Evolutionary conservation across 2,888 invertebrate species (phyloP).

Genomic region (Ceratothoa steindachneri): DNA sequence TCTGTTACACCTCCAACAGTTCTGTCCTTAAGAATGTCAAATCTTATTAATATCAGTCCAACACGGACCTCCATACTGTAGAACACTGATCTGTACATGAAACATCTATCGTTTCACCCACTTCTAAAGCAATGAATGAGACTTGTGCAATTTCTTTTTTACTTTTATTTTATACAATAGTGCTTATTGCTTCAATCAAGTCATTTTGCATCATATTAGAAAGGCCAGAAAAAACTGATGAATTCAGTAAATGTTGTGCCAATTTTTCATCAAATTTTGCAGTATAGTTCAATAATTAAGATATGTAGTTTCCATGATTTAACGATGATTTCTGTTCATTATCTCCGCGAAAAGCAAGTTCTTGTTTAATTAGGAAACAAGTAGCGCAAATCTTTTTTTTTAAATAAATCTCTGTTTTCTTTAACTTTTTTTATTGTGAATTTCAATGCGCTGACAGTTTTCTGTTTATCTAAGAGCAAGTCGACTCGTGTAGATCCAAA

Average conservation of each 20-base stretch:
- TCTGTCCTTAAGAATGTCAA: no score
- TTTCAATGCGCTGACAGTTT: no score
- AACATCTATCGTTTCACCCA: constrained; percentile 19
- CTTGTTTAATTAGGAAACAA: constrained; percentile 1
- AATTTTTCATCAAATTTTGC: no score
- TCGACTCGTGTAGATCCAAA: no score
- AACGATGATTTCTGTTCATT: no score
- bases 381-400: not conserved
- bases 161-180: constrained; percentile 11
- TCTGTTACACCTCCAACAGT: no score
- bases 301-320: no score
- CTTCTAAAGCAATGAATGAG: constrained; percentile 14
- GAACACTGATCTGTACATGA: constrained; percentile 19
- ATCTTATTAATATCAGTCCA: constrained; percentile 17
- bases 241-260: no score
- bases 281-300: constrained; percentile 16
- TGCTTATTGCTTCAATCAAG: not conserved
- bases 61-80: constrained; percentile 20
- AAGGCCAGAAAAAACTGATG: no score
- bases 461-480: no score
- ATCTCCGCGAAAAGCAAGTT: no score
- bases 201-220: no score
- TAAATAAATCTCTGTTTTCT: constrained; percentile 19
- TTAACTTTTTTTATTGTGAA: constrained; percentile 19
- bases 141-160: constrained; percentile 8